Evolutionary conservation across 2,113 vertebrate species (phyloP), one percentile per base, ranked within the genome.

Genomic region (Tetraodon nigroviridis): DNA sequence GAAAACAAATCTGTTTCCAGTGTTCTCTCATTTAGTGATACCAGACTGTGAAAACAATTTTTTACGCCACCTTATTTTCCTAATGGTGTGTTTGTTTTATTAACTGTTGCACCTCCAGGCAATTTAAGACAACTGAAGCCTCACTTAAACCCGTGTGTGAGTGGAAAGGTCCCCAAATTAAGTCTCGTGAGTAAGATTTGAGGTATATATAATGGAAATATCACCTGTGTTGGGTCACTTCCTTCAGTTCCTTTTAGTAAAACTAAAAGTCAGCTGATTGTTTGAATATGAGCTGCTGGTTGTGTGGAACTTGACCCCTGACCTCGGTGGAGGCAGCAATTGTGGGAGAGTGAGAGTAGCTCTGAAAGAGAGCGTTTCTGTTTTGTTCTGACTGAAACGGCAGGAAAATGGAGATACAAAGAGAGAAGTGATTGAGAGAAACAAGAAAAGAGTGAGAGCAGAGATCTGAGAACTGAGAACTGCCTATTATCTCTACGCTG

Each of bases 391-490:
- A 79, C 69, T 78, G 64, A 75, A 67, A 71, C 67, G 75, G 67
- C 71, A 45, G 59, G 64, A 58, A 68, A 80, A 78, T 73, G 57
- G 65, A 86, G 75, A 79, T 37, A 64, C 64, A 74, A 77, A 72
- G 72, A 61, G 40, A 75, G 61, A 67, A 67, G 61, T 56, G 69
- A 81, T 62, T 18, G 62, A 77, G 55, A 51, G 55, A 70, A 61
- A 55, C 14, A 49, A 61, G 70, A 72, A 61, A 46, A 74, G 75
- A 80, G 64, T 70, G 58, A 64, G 67, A 93, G 91, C 91, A 91
- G 90, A 94, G 93, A 95, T 93, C 91, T 93, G 91, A 93, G 94
- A 93, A 92, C 91, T 93, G 91, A 93, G 94, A 93, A 92, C 92
- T 92, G 92, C 92, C 92, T 90, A 92, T 91, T 93, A 95, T 93